Percentiles rank a stretch among this genome's conserved stretches.
Conservation (phyloP, 2,888 invertebrate genomes). For the Xestia ashworthii region DNA sequence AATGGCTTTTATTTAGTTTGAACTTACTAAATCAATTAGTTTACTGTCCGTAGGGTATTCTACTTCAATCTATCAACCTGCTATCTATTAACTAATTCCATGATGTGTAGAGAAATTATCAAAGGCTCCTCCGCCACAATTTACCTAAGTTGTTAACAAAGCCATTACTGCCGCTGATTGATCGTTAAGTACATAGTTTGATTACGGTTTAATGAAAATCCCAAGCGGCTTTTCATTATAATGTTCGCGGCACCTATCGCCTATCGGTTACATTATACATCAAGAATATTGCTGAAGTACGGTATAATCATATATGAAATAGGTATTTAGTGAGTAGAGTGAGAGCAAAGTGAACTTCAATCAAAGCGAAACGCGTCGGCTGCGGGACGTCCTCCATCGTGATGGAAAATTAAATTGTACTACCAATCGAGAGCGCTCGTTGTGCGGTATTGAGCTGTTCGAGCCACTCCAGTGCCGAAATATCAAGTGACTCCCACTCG, state of each 20-base stretch:
- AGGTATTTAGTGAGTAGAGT: conserved; percentile 57
- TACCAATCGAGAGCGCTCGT: conserved; percentile 72
- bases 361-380: conserved; percentile 71
- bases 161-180: conserved; percentile 41
- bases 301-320: conserved; percentile 47
- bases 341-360: conserved; percentile 67
- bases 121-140: conserved; percentile 21
- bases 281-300: conserved; percentile 35
- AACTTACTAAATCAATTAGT: conserved; percentile 65
- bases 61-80: conserved; percentile 60
- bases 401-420: conserved; percentile 83
- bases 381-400: conserved; percentile 69
- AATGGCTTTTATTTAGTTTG: conserved; percentile 42
- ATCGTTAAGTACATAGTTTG: conserved; percentile 50
- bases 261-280: conserved; percentile 27
- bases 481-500: conserved; percentile 62
- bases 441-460: conserved; percentile 65
- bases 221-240: conserved; percentile 40
- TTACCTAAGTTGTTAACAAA: conserved; percentile 53
- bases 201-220: conserved; percentile 53
- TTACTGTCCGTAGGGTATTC: conserved; percentile 48
- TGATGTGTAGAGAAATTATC: conserved; percentile 42
- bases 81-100: conserved; percentile 57
- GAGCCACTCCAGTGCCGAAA: conserved; percentile 64
- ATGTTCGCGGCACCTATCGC: conserved; percentile 17